A percentile compares a stretch with the other conserved stretches of the same genome.
Conservation (phyloP, 2,888 invertebrate genomes). For the Synergus umbraculus region DNA sequence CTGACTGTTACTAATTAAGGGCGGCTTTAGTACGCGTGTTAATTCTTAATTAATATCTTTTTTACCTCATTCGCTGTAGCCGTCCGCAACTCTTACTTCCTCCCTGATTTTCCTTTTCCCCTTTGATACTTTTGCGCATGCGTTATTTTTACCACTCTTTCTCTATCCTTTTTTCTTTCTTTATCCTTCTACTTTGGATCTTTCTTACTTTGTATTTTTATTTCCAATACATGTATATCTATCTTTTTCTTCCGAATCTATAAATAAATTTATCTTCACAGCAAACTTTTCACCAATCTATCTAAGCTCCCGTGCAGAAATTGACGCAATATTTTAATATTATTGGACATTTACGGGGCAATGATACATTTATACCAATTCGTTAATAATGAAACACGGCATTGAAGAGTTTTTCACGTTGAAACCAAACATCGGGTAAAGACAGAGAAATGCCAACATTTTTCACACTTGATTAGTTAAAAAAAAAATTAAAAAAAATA, state of each 20-base stretch:
- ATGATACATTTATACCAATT: no score
- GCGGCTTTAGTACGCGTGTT: conserved; percentile 71
- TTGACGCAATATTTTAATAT: no score
- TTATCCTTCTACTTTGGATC: neutral
- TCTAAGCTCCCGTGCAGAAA: neutral
- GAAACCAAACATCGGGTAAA: no score
- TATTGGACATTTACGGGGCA: no score
- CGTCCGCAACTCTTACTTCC: conserved; percentile 53
- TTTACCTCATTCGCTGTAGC: conserved; percentile 64
- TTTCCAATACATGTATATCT: no score
- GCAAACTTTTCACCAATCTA: neutral
- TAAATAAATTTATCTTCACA: neutral
- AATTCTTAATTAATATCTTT: conserved; percentile 76
- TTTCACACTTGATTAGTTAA: no score
- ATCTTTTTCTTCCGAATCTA: no score
- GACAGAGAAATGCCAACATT: no score
- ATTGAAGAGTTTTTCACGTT: no score
- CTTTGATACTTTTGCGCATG: conserved; percentile 37
- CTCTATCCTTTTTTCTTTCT: conserved; percentile 34
- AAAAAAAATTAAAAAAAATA: no score
- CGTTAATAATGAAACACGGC: no score
- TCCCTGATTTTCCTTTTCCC: conserved; percentile 39
- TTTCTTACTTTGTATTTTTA: neutral
- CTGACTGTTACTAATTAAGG: conserved; percentile 74
- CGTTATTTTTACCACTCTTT: conserved; percentile 30